Percentiles rank a stretch among this genome's conserved stretches.
These are phyloP conservation scores for Malachius bipustulatus DNA, from an alignment of 2,888 invertebrate genomes.

Conservation along the genomic window DNA sequence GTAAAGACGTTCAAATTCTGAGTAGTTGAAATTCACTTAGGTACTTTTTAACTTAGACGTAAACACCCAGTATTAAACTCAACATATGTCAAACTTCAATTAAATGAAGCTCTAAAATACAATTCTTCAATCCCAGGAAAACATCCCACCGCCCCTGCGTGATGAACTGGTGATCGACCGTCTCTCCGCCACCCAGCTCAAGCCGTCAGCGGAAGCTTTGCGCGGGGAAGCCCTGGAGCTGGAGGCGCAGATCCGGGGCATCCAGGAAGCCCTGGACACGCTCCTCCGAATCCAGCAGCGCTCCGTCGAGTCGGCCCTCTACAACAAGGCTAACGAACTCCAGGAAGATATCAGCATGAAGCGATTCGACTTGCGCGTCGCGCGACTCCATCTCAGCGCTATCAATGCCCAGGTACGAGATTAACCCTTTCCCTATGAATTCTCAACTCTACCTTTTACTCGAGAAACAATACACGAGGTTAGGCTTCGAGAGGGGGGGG, in stretches of 20 bases:
- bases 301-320: conserved; percentile 68
- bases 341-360: conserved; percentile 93
- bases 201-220: conserved; percentile 64
- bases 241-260: conserved; percentile 76
- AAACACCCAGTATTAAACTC: no score
- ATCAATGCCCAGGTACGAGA: conserved; percentile 73
- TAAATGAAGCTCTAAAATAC: no score
- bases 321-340: conserved; percentile 88
- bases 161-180: conserved; percentile 77
- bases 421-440: conserved; percentile 1
- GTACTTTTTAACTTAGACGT: no score
- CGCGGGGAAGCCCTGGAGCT: conserved; percentile 73
- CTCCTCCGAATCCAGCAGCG: conserved; percentile 68
- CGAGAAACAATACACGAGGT: no score
- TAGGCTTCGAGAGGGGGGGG: no score
- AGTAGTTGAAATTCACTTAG: no score
- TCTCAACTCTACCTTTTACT: no score
- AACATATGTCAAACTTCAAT: no score
- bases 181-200: conserved; percentile 56
- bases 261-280: conserved; percentile 76
- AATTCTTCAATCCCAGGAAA: conserved; percentile 43
- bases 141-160: conserved; percentile 60
- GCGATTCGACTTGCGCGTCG: conserved; percentile 83
- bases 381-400: conserved; percentile 81
- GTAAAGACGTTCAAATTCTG: no score